Evolutionary conservation across 1,140 invertebrate species (phyloP).

Genomic region (Yoshiicerus persimilis): DNA sequence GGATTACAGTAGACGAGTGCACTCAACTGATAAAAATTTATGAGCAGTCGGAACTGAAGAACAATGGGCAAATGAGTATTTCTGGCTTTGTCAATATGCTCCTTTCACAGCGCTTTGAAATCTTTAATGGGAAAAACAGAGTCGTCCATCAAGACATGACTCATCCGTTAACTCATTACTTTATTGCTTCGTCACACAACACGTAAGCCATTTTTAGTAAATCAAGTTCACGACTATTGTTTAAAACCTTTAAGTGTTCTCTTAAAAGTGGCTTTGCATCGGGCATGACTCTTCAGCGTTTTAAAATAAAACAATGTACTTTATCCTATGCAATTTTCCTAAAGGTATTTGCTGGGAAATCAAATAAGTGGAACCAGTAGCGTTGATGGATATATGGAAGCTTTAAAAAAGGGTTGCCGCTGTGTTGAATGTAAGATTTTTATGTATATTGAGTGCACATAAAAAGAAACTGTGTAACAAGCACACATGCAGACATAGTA

Average conservation of each 20-base stretch:
- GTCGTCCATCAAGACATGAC: constrained; percentile 65
- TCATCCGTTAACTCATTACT: constrained; percentile 65
- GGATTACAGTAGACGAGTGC: constrained; percentile 50
- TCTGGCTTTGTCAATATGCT: constrained; percentile 56
- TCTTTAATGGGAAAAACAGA: constrained; percentile 54
- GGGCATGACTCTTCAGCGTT: too few species aligned
- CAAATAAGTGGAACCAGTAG: constrained; percentile 62
- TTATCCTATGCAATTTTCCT: constrained; percentile 20
- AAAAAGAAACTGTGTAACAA: not conserved
- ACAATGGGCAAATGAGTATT: constrained; percentile 48
- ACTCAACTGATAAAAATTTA: constrained; percentile 53
- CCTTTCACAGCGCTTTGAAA: constrained; percentile 54
- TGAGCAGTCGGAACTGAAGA: constrained; percentile 52
- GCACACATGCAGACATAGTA: too few species aligned
- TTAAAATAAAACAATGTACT: too few species aligned
- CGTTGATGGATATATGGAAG: constrained; percentile 61
- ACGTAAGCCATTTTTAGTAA: constrained; percentile 56
- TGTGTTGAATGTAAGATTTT: constrained; percentile 58
- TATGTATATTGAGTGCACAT: not conserved
- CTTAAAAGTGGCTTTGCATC: too few species aligned
- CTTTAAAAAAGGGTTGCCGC: constrained; percentile 57
- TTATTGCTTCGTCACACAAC: constrained; percentile 68
- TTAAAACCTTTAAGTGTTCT: too few species aligned
- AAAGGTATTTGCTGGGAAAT: constrained; percentile 60
- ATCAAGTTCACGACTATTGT: not conserved